Percentiles rank a stretch among this genome's conserved stretches.
phyloP scores from a whole-genome alignment of 2,113 vertebrate genomes.

The Cryptomyrus ogoouensis region DNA sequence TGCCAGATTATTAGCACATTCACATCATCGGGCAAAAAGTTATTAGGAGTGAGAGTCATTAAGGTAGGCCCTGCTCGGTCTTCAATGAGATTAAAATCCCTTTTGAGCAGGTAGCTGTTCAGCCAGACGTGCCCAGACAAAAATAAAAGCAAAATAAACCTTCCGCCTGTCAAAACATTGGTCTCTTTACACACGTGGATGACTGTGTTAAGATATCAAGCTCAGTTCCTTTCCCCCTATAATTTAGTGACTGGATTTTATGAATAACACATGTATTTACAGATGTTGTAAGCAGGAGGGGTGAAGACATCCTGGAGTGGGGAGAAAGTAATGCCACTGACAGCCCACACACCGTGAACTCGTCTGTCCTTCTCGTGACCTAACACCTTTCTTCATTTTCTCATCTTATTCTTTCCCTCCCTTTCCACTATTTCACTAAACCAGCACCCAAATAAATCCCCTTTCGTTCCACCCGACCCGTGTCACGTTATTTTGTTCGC shows the following conservation, averaged over 20 bases:
- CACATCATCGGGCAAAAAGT: constrained; percentile 36
- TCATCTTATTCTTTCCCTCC: neutral
- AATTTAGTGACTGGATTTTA: neutral
- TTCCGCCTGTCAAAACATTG: neutral
- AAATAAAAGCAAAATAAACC: neutral
- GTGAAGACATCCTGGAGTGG: neutral
- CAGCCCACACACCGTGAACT: neutral
- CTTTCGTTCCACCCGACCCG: neutral
- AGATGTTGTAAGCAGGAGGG: neutral
- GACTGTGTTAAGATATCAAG: neutral
- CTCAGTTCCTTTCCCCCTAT: neutral
- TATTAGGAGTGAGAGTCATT: constrained; percentile 29
- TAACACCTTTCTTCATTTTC: neutral
- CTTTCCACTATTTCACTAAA: neutral
- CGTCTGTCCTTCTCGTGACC: neutral
- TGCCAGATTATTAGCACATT: constrained; percentile 33
- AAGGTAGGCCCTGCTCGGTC: constrained; percentile 16
- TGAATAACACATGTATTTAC: neutral
- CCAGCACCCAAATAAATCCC: neutral
- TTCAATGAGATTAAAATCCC: constrained; percentile 31
- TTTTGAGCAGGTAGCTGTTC: neutral
- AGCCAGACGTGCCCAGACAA: neutral
- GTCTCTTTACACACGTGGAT: neutral
- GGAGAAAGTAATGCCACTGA: neutral
- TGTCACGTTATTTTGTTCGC: neutral